Percentiles rank a stretch among this genome's conserved stretches.
Conservation (phyloP, 2,888 invertebrate genomes). For the Labia minor region DNA sequence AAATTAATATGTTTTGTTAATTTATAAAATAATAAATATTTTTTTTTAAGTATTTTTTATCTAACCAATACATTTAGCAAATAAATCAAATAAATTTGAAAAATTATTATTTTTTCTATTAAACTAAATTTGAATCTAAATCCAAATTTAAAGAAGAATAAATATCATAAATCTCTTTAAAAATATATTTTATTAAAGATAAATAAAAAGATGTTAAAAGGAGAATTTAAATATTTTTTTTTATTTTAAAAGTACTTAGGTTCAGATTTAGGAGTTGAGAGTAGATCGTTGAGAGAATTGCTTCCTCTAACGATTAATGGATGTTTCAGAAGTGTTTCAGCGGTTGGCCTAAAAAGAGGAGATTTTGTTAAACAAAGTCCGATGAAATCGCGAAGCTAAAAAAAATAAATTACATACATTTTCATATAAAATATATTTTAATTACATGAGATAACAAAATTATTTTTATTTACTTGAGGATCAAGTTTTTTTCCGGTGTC, state of each 20-base stretch:
- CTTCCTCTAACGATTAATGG: slow-evolving; percentile 33
- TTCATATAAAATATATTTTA: neutral
- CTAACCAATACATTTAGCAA: no score
- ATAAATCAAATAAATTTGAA: no score
- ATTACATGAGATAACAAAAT: no score
- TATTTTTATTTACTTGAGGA: neutral
- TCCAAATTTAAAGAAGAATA: no score
- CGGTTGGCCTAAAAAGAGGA: slow-evolving; percentile 50
- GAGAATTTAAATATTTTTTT: no score
- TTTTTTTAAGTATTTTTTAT: neutral
- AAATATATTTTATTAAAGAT: no score
- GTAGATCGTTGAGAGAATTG: neutral
- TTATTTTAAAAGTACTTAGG: neutral
- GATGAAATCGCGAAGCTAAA: slow-evolving; percentile 49
- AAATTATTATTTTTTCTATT: no score
- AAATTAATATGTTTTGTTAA: no score
- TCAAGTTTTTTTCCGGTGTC: neutral
- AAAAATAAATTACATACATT: slow-evolving; percentile 30
- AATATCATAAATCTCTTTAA: no score
- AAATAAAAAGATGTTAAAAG: no score
- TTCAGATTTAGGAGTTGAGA: neutral
- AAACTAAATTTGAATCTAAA: no score
- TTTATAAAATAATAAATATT: neutral
- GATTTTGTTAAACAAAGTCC: slow-evolving; percentile 60
- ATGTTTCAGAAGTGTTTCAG: slow-evolving; percentile 47